Percentiles rank a stretch among this genome's conserved stretches.
These are phyloP conservation scores for Tarsius wallacei DNA, from an alignment of 2,797 vertebrate species.

Conservation along the genomic window DNA sequence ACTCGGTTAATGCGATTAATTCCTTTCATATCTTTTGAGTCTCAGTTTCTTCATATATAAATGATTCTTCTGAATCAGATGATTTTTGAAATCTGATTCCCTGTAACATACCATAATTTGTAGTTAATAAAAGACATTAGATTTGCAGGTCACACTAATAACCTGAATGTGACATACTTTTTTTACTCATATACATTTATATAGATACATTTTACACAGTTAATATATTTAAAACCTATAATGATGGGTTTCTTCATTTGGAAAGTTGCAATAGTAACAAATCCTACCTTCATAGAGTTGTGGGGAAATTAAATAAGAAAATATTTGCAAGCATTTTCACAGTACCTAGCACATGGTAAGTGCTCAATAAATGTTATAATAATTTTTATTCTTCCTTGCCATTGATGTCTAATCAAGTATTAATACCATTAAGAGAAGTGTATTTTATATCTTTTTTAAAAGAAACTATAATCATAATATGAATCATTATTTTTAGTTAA, in stretches of 20 bases:
- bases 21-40: slow-evolving; percentile 8
- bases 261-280: slow-evolving; percentile 1
- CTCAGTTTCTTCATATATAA: not conserved
- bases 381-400: not conserved
- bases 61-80: not conserved
- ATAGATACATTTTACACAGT: not conserved
- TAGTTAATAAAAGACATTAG: not conserved
- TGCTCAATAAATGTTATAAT: not conserved
- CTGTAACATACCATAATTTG: not conserved
- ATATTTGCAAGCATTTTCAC: not conserved
- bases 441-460: not conserved
- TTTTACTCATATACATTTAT: slow-evolving; percentile 32
- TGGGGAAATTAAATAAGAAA: not conserved
- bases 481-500: not conserved
- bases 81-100: not conserved
- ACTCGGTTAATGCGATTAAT: slow-evolving; percentile 9
- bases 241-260: not conserved
- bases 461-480: not conserved
- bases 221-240: slow-evolving; percentile 42
- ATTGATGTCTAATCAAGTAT: not conserved
- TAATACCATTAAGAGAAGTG: not conserved
- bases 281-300: not conserved
- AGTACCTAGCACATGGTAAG: not conserved
- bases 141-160: not conserved
- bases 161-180: not conserved